phyloP scores from a whole-genome alignment of 2,113 vertebrate genomes.

The Hylia prasina region DNA sequence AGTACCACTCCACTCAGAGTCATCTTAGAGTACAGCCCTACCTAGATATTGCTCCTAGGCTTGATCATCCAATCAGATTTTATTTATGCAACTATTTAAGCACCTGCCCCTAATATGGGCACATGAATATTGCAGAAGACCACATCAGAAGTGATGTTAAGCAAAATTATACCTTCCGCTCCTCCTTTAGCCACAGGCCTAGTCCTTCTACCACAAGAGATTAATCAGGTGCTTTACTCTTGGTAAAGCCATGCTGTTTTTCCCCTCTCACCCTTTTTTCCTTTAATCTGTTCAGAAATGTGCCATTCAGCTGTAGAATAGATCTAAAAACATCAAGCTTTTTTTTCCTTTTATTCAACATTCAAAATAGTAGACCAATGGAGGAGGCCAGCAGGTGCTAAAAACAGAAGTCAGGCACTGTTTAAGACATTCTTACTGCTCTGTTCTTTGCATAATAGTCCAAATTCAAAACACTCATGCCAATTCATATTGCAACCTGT shows the following conservation, averaged over 20 bases:
- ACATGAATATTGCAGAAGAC: neutral
- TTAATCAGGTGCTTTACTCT: neutral
- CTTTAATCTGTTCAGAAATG: neutral
- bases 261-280: neutral
- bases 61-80: neutral
- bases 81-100: neutral
- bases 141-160: neutral
- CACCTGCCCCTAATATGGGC: neutral
- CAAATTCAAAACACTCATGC: neutral
- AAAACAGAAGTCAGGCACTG: neutral
- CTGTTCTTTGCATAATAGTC: neutral
- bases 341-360: neutral
- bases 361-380: neutral
- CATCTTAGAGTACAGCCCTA: neutral
- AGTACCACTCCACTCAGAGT: neutral
- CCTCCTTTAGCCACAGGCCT: neutral
- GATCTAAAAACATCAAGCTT: neutral
- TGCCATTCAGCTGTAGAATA: neutral
- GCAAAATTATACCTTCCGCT: neutral
- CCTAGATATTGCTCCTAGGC: neutral
- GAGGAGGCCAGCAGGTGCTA: neutral
- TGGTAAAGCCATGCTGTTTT: neutral
- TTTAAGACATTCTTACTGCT: neutral
- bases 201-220: neutral
- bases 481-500: neutral